Evolutionary conservation across 2,888 invertebrate species (phyloP).

Genomic region (Andrena bicolor): DNA sequence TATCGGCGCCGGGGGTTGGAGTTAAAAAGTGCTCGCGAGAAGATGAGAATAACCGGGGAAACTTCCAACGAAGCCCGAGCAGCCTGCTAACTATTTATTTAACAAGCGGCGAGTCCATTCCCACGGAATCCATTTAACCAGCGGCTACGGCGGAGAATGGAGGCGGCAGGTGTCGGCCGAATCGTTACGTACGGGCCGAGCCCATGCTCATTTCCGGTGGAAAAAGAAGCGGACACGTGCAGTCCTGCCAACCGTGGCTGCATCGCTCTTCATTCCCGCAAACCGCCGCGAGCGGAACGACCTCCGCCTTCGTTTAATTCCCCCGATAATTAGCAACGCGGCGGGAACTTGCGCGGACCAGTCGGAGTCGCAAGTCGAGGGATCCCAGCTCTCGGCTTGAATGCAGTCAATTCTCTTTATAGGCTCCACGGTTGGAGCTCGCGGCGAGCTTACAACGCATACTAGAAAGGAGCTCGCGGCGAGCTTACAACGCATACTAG

Average conservation of each 20-base stretch:
- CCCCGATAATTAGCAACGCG: no score
- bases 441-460: no score
- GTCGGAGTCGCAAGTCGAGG: no score
- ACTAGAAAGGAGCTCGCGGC: no score
- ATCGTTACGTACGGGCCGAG: conserved; percentile 70
- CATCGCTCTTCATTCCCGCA: neutral
- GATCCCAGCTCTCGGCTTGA: no score
- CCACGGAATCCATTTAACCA: conserved; percentile 62
- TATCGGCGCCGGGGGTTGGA: neutral
- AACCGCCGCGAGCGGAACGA: neutral
- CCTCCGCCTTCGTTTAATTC: neutral
- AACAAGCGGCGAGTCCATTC: conserved; percentile 48
- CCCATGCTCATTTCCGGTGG: conserved; percentile 74
- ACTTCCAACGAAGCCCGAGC: conserved; percentile 16
- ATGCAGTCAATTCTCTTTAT: no score
- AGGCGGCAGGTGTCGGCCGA: conserved; percentile 53
- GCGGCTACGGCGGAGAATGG: conserved; percentile 41
- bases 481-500: no score
- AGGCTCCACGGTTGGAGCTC: no score
- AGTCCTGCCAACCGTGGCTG: conserved; percentile 10
- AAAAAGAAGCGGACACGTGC: conserved; percentile 69
- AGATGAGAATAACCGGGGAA: conserved; percentile 33
- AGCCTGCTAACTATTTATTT: conserved; percentile 57
- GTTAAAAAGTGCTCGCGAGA: neutral
- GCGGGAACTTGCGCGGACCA: no score